phyloP scores from a whole-genome alignment of 2,113 vertebrate species.

The Lepus europaeus region DNA sequence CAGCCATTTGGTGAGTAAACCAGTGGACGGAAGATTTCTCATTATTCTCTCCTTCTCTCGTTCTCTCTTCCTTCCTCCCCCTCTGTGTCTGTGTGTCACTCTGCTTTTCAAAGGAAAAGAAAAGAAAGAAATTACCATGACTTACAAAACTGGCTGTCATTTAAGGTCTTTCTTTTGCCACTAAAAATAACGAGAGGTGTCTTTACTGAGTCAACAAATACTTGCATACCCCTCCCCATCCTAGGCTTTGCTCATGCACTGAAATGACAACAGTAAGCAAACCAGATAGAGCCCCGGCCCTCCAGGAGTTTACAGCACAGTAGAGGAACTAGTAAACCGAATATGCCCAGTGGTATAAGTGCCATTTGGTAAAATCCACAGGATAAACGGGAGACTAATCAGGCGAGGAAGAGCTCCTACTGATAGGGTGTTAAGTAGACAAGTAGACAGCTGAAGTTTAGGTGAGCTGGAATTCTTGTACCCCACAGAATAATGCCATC shows the following conservation, averaged over 20 bases:
- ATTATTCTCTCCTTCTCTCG: no score
- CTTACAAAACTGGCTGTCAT: background rate
- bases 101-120: no score
- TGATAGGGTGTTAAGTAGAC: no score
- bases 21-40: no score
- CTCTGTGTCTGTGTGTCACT: no score
- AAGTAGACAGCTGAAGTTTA: no score
- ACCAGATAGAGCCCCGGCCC: background rate
- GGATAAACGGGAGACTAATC: background rate
- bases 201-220: conserved; percentile 1
- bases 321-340: background rate
- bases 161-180: conserved; percentile 9
- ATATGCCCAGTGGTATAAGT: background rate
- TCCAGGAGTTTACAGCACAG: background rate
- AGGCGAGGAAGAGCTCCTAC: background rate
- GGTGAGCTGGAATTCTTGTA: no score
- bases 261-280: background rate
- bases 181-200: background rate
- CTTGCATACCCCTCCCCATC: background rate
- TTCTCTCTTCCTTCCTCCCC: no score
- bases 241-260: background rate
- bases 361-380: background rate
- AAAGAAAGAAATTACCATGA: background rate
- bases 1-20: no score
- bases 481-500: no score